Base-by-base conservation (phyloP, 1,140 invertebrate species). In the Stratiolaelaps scimitus region DNA sequence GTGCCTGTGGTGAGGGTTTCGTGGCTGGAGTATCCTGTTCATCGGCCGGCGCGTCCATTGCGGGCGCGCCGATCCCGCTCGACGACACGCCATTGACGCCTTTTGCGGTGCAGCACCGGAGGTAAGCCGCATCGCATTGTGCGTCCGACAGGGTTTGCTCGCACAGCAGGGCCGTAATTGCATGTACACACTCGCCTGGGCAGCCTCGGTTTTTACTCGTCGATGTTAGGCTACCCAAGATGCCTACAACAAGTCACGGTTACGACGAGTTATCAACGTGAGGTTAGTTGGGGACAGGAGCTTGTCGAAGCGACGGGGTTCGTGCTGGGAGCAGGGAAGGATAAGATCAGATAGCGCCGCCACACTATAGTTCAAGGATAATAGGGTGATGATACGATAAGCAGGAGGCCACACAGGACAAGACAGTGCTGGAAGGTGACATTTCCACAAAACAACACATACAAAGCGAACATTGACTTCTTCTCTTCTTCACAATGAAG, bases 121-220 rank as follows among this genome's bases (percentile, higher is more conserved):
- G 46, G 45, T 66, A 69, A 7, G 56, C 7, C 28, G 67, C 69
- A 23, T 67, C 69, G 66, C 72, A 73, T 20, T 66, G 46, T 23
- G 69, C 68, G 64, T 72, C 67, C 65, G 69, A 69, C n/a, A 72
- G 43, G 23, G 71, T 69, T 64, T 72, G 65, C 45, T 70, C 69
- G 45, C 72, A 73, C 19, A 73, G 67, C 53, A 73, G 66, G 13
- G 72, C 70, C 29, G 72, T 70, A 7, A 73, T 65, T 15, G 70
- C 70, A 47, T 71, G 71, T 13, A 72, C 64, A 68, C 72, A 73
- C 65, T 71, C 71, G 46, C 72, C 72, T 15, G 72, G 71, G 64
- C 72, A 73, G 19, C 64, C 40, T 29, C 66, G 47, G 30, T 65
- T 65, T 48, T 69, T 69, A 23, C 44, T 64, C 23, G 66, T 47